These are phyloP conservation scores for Asobara japonica DNA, from an alignment of 1,140 invertebrate genomes.

Conservation along the genomic window DNA sequence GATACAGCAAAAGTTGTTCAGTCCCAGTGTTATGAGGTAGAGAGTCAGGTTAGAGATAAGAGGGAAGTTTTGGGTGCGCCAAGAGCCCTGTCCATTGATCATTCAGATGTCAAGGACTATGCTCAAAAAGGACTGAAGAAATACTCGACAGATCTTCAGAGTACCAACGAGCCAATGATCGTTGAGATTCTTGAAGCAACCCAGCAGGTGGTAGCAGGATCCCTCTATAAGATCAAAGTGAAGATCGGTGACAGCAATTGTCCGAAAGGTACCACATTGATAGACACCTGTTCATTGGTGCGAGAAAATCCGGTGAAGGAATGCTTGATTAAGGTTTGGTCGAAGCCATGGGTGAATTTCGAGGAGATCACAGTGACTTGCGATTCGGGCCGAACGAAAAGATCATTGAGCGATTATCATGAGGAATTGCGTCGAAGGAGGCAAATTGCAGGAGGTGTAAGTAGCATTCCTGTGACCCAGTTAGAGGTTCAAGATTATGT, in stretches of 20 bases:
- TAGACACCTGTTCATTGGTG: slow-evolving; percentile 47
- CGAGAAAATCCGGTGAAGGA: slow-evolving; percentile 45
- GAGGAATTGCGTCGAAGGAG: neutral
- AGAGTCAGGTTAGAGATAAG: neutral
- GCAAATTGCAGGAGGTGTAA: slow-evolving; percentile 39
- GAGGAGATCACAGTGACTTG: slow-evolving; percentile 66
- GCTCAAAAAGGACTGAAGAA: slow-evolving; percentile 53
- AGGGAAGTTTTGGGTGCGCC: slow-evolving; percentile 41
- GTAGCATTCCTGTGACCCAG: slow-evolving; percentile 44
- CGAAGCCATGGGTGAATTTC: slow-evolving; percentile 70
- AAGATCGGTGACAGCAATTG: slow-evolving; percentile 66
- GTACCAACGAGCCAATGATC: slow-evolving; percentile 55
- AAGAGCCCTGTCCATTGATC: slow-evolving; percentile 37
- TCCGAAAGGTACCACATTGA: slow-evolving; percentile 46
- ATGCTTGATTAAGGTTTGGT: slow-evolving; percentile 70
- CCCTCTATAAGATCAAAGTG: slow-evolving; percentile 63
- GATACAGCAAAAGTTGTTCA: slow-evolving; percentile 43
- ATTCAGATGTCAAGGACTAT: slow-evolving; percentile 55
- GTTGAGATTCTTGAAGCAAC: slow-evolving; percentile 55
- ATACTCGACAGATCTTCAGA: slow-evolving; percentile 51
- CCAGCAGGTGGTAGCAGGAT: slow-evolving; percentile 61
- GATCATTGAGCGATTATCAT: neutral
- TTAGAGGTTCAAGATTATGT: slow-evolving; percentile 53
- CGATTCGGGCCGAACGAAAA: slow-evolving; percentile 30
- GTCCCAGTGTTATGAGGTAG: slow-evolving; percentile 41